Percentiles rank a stretch among this genome's conserved stretches.
Evolutionary conservation across 2,113 vertebrate species (phyloP).

Genomic region (Anolis sagrei): DNA sequence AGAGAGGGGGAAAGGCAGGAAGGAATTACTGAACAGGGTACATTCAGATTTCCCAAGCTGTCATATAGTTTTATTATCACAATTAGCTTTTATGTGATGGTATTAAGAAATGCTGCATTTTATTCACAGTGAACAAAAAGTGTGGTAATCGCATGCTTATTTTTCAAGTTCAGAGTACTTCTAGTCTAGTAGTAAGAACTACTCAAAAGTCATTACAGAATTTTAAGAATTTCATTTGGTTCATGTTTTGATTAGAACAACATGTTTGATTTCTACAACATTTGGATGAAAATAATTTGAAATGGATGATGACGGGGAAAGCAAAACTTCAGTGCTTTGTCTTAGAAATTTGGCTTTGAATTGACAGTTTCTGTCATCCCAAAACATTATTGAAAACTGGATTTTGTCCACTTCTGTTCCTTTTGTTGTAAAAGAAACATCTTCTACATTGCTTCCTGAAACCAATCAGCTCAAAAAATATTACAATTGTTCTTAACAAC

Average conservation of each 20-base stretch:
- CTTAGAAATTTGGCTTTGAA: no score
- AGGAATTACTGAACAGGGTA: slow-evolving; percentile 34
- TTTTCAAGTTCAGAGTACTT: slow-evolving; percentile 12
- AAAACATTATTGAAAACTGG: no score
- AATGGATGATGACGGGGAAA: no score
- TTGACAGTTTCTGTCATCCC: no score
- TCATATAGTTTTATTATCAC: slow-evolving; percentile 38
- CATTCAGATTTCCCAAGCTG: slow-evolving; percentile 15
- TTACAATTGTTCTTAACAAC: slow-evolving; percentile 26
- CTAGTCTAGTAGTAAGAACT: neutral
- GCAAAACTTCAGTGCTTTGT: no score
- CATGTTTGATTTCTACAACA: no score
- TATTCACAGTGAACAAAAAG: neutral
- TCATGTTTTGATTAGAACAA: no score
- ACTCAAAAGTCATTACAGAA: no score
- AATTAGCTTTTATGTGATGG: slow-evolving; percentile 30
- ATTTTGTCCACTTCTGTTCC: neutral
- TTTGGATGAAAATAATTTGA: no score
- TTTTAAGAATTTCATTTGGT: no score
- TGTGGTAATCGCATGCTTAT: slow-evolving; percentile 40
- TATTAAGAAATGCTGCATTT: slow-evolving; percentile 20
- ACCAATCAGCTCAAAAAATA: rapidly evolving
- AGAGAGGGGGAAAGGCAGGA: slow-evolving; percentile 43
- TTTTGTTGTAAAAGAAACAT: rapidly evolving
- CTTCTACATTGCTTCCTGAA: neutral